Base-by-base conservation (phyloP, 2,888 invertebrate species). In the Xanthorhoe spadicearia region DNA sequence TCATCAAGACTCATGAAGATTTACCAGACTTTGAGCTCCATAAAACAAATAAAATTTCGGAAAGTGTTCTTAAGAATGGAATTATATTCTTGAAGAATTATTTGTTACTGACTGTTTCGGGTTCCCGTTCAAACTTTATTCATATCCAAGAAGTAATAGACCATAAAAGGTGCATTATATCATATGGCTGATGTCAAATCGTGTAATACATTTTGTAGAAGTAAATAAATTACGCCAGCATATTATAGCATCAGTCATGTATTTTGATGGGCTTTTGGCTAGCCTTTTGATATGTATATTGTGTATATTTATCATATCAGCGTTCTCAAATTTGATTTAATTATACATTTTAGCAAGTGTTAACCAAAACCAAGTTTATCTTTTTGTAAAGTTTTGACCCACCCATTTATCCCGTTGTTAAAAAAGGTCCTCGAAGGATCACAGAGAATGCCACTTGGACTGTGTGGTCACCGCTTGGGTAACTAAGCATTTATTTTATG, bases 71-170 rank as follows among this genome's bases (percentile, higher is more conserved):
- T 32, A 32, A 32, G 32, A 32, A 7, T 32, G 7, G 0, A 32
- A 32, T 32, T 23, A 7, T 32, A 7, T 32, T 32, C 32, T 32
- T 32, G 6, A 32, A 32, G 32, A 6, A 7, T 7, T 7, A 43
- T 38, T 5, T 56, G 38, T 46, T 9, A 28, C 51, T 60, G 51
- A 46, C 54, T 56, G 56, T 57, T 61, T n/a, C n/a, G n/a, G n/a
- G n/a, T n/a, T n/a, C 61, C 38, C 28, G 8, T 66, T 59, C 46
- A 59, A 62, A 61, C 18, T 54, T 61, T 58, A 62, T 59, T 58
- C 48, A 35, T 59, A 58, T 46, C 58, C 48, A 54, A 64, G 57
- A 62, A 19, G 58, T 62, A 59, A 66, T 66, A 46, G 62, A 35
- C 54, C 23, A 55, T 62, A 62, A 66, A 61, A 54, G 53, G 49